Evolutionary conservation across 2,113 vertebrate genomes (phyloP).

Genomic region (Lagopus muta): DNA sequence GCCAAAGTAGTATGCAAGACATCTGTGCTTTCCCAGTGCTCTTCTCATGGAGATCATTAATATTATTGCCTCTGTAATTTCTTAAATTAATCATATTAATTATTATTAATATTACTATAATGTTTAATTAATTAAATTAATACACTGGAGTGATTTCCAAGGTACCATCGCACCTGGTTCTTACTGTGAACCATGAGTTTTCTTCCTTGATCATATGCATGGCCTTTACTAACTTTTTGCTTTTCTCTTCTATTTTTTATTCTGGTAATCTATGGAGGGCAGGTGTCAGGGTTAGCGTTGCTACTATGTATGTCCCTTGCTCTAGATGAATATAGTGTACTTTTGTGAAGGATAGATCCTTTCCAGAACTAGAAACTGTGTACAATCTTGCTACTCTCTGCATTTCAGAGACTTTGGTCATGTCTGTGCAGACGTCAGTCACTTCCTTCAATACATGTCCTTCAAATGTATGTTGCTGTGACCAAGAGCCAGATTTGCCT

Average conservation of each 20-base stretch:
- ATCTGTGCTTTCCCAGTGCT: not conserved
- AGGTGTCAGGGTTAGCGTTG: not conserved
- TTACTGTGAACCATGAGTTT: not conserved
- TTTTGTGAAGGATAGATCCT: not conserved
- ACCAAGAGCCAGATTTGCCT: not conserved
- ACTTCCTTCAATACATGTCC: not conserved
- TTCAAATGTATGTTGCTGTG: not conserved
- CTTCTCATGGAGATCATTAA: not conserved
- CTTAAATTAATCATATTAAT: not conserved
- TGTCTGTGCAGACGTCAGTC: not conserved
- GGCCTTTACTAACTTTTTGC: not conserved
- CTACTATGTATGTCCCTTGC: not conserved
- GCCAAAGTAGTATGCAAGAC: not conserved
- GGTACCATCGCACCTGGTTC: not conserved
- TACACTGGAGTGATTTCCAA: not conserved
- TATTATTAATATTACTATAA: too few species aligned
- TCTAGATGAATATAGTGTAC: not conserved
- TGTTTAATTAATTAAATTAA: not conserved
- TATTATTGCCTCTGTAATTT: not conserved
- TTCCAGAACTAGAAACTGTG: not conserved
- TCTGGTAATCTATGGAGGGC: not conserved
- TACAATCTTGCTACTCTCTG: not conserved
- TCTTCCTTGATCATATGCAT: not conserved
- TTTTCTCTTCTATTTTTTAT: not conserved
- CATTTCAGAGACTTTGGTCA: not conserved